A percentile compares a stretch with the other conserved stretches of the same genome.
Conservation (phyloP, 2,113 vertebrate genomes). For the Ploceus nigricollis region DNA sequence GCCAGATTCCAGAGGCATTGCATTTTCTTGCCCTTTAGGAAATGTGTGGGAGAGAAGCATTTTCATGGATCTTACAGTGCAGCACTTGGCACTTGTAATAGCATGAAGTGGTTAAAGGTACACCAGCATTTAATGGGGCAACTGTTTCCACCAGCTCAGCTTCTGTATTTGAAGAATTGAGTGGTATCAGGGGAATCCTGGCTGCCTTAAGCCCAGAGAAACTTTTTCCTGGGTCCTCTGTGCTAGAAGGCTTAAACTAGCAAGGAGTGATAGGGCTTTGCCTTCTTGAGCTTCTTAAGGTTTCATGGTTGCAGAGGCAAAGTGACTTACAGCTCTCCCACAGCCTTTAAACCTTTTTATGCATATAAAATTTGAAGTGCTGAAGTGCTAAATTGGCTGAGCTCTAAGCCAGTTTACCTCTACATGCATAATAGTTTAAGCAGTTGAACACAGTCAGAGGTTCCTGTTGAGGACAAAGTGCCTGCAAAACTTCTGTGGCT, state of each 20-base stretch:
- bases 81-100: background rate
- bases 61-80: background rate
- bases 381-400: conserved; percentile 29
- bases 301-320: background rate
- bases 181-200: background rate
- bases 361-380: background rate
- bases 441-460: background rate
- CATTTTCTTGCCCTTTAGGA: background rate
- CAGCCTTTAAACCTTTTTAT: background rate
- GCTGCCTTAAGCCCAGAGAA: background rate
- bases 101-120: background rate
- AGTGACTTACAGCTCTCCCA: conserved; percentile 29
- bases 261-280: background rate
- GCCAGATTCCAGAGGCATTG: background rate
- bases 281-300: conserved; percentile 11
- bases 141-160: background rate
- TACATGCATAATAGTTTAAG: background rate
- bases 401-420: conserved; percentile 22
- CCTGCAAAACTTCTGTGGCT: background rate
- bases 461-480: background rate
- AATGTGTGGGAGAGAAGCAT: background rate
- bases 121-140: background rate
- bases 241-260: background rate
- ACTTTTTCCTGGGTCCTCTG: background rate
- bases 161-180: background rate